Conservation (phyloP, 2,888 invertebrate genomes). For the Euspilapteryx auroguttella region DNA sequence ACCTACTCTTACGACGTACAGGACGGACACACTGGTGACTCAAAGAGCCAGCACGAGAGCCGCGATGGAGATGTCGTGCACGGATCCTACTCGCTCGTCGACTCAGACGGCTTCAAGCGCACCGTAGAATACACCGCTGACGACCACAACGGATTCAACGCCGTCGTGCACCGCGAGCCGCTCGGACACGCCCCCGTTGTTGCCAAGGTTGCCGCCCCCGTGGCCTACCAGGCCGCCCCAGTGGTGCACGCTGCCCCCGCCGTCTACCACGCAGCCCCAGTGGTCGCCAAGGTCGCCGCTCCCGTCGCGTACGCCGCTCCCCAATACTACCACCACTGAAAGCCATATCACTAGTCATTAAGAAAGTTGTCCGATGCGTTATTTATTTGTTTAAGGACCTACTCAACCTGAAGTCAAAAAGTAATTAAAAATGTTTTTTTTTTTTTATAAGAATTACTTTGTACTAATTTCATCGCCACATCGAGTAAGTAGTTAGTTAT, state of each 20-base stretch:
- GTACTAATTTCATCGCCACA: too few relatives aligned
- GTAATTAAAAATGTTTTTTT: too few relatives aligned
- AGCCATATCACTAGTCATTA: background rate
- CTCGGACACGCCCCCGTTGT: conserved; percentile 21
- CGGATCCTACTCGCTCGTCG: conserved; percentile 38
- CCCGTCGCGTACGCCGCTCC: conserved; percentile 10
- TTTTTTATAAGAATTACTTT: too few relatives aligned
- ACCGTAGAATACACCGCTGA: conserved; percentile 34
- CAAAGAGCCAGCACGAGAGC: conserved; percentile 42
- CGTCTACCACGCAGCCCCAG: conserved; percentile 4
- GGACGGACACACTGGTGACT: conserved; percentile 21
- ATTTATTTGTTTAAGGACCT: too few relatives aligned
- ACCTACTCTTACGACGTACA: conserved; percentile 15
- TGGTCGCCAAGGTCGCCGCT: conserved; percentile 1
- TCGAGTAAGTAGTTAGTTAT: too few relatives aligned
- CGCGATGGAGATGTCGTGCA: conserved; percentile 49
- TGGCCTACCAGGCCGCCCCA: conserved; percentile 17
- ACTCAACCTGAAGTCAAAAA: too few relatives aligned
- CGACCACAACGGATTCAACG: conserved; percentile 9
- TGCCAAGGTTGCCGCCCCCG: background rate
- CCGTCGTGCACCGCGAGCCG: conserved; percentile 17
- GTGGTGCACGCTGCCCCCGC: conserved; percentile 13
- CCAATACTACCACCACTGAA: conserved; percentile 35
- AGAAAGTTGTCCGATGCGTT: too few relatives aligned
- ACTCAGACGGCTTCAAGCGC: conserved; percentile 27